A percentile compares a stretch with the other conserved stretches of the same genome.
Conservation (phyloP, 1,140 invertebrate species). For the Drosophila jambulina region DNA sequence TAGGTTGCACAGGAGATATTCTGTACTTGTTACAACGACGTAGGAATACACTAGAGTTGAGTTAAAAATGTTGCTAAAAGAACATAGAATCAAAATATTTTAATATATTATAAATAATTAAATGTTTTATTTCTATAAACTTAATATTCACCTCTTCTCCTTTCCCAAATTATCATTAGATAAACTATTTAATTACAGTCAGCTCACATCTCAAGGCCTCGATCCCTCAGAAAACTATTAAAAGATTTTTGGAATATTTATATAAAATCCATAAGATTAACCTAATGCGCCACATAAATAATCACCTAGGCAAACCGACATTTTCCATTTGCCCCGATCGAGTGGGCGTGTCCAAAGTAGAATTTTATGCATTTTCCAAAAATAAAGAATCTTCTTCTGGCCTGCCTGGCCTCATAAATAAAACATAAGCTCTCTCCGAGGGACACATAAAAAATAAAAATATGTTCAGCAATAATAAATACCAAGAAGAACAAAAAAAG, state of each 20-base stretch:
- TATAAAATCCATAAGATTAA: constrained; percentile 32
- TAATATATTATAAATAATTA: background rate
- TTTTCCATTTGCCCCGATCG: constrained; percentile 35
- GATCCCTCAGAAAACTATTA: constrained; percentile 50
- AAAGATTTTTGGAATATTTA: constrained; percentile 22
- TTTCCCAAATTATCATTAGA: too few species aligned
- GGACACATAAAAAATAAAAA: constrained; percentile 45
- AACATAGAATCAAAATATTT: too few species aligned
- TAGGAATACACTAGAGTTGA: background rate
- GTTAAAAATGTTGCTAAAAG: background rate
- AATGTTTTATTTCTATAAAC: background rate
- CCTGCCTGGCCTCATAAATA: constrained; percentile 59
- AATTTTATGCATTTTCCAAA: constrained; percentile 68
- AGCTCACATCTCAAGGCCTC: background rate
- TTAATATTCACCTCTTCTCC: background rate
- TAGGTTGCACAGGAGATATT: background rate
- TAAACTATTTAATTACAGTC: background rate
- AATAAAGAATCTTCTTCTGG: constrained; percentile 41
- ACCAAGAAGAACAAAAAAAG: constrained; percentile 13
- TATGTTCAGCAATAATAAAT: constrained; percentile 36
- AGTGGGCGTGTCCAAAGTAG: constrained; percentile 59
- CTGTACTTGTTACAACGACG: background rate
- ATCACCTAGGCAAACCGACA: constrained; percentile 43
- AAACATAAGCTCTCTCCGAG: constrained; percentile 46
- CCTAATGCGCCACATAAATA: constrained; percentile 73